Percentiles rank a stretch among this genome's conserved stretches.
Evolutionary conservation across 2,888 invertebrate genomes (phyloP).

Genomic region (Luffia ferchaultella): DNA sequence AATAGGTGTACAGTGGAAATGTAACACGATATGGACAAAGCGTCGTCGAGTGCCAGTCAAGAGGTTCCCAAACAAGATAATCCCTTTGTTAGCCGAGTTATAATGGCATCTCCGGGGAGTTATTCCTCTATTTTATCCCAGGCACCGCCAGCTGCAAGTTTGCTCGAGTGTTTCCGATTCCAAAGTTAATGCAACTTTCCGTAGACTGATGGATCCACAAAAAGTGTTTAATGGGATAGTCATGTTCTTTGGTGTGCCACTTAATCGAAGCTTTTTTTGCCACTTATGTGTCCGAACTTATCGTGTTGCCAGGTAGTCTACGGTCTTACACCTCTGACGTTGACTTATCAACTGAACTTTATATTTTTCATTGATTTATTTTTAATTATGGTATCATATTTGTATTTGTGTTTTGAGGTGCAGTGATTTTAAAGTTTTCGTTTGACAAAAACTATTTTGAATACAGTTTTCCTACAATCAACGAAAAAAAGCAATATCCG

Average conservation of each 20-base stretch:
- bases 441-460: no score
- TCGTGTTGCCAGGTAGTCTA: no score
- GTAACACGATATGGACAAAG: conserved; percentile 53
- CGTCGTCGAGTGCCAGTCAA: conserved; percentile 50
- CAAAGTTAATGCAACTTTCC: background rate
- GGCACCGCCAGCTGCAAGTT: conserved; percentile 39
- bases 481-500: no score
- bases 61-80: conserved; percentile 64
- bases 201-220: background rate
- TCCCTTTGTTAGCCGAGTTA: conserved; percentile 51
- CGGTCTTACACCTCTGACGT: no score
- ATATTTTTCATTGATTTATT: no score
- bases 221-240: conserved; percentile 29
- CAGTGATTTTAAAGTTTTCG: no score
- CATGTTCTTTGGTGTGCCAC: conserved; percentile 38
- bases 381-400: no score
- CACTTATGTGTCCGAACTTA: no score
- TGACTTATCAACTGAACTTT: no score
- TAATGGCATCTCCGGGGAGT: conserved; percentile 48
- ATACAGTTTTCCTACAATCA: no score
- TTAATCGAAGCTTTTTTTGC: conserved; percentile 38
- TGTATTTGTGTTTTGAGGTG: no score
- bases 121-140: conserved; percentile 46
- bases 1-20: conserved; percentile 33
- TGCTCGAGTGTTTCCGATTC: background rate